Evolutionary conservation across 2,797 vertebrate species (phyloP), one percentile per base, ranked within the genome.

Genomic region (Falco rusticolus): DNA sequence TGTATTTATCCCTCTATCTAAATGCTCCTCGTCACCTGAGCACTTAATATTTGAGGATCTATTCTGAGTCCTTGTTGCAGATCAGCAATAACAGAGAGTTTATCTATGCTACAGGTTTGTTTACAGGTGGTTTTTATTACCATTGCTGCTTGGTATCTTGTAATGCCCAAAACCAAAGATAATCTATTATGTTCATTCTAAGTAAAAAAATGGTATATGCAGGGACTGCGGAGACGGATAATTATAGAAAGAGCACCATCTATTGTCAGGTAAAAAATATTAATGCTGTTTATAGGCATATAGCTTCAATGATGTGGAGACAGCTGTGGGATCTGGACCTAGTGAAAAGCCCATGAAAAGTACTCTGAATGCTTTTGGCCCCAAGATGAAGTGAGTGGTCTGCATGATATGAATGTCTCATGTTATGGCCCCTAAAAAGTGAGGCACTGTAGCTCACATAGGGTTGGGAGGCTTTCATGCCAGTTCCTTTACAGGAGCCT

Each of bases 221-320:
- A 54, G n/a, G 39, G 16, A 31, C 10, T 63, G 24, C 9, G 2
- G 28, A 72, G 50, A 72, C 6, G 78, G 68, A 93, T 95, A 94
- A 89, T 96, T 94, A 96, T 57, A 94, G 90, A 96, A 96, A 96
- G 94, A 97, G 95, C 95, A 95, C 93, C 96, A 96, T 70, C 93
- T 95, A 96, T 94, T 93, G 94, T 90, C 83, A 93, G 86, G 65
- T 79, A 54, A 95, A 88, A 89, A 2, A 5, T n/a, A 70, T 57
- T 82, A 80, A 34, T 61, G 50, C 21, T 57, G 53, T 64, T 87
- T 71, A 53, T 47, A 79, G 21, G 34, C 34, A 56, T 7, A 78
- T 51, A 79, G 7, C 13, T 65, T 79, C 50, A 71, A 18, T 53
- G 43, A 20, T 19, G 26, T 39, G 11, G n/a, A 91, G 77, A 57